A percentile compares a stretch with the other conserved stretches of the same genome.
Conservation (phyloP, 2,113 vertebrate species). For the Nycticryphes semicollaris region DNA sequence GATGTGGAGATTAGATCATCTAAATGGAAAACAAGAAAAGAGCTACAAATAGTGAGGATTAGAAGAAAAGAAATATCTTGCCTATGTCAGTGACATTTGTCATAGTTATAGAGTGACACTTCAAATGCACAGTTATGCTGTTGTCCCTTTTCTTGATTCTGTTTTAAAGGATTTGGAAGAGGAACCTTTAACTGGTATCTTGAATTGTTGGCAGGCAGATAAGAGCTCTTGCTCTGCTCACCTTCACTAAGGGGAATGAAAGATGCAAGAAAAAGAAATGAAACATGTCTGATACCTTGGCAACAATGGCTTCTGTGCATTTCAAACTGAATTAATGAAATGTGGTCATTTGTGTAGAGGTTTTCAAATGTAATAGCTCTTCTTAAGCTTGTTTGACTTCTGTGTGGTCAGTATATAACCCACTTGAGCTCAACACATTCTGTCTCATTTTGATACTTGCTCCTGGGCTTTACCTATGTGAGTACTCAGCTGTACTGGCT, state of each 20-base stretch:
- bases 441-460: neutral
- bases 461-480: neutral
- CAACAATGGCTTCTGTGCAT: neutral
- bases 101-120: neutral
- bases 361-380: neutral
- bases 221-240: neutral
- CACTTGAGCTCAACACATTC: neutral
- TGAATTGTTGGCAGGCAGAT: neutral
- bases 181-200: neutral
- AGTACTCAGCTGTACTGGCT: neutral
- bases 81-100: neutral
- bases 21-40: neutral
- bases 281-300: neutral
- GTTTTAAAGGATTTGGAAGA: neutral
- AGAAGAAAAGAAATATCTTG: neutral
- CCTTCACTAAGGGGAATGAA: neutral
- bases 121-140: neutral
- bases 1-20: neutral
- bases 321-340: neutral
- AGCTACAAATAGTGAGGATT: neutral
- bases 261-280: neutral
- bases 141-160: neutral
- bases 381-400: neutral
- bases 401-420: neutral
- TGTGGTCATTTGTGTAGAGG: neutral